Conservation (phyloP, 2,888 invertebrate species). For the Thymelicus lineola region DNA sequence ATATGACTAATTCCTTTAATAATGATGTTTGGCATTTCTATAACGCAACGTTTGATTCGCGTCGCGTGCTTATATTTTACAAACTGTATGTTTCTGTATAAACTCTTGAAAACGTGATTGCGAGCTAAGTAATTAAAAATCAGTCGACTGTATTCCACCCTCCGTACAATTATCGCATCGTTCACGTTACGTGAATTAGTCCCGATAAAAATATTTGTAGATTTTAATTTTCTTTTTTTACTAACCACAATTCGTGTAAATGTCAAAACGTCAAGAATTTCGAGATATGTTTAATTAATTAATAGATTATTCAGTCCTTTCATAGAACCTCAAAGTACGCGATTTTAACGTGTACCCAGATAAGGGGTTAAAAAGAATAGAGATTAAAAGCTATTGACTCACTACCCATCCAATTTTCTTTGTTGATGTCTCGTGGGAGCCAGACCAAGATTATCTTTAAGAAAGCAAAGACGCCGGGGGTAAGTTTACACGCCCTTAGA, state of each 20-base stretch:
- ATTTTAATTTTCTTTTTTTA: not conserved
- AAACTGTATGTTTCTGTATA: constrained; percentile 21
- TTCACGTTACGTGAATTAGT: not conserved
- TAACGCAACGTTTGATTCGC: constrained; percentile 48
- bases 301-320: constrained; percentile 42
- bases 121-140: constrained; percentile 30
- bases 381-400: constrained; percentile 83
- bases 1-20: constrained; percentile 39
- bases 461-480: constrained; percentile 71
- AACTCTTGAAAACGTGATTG: constrained; percentile 28
- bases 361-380: constrained; percentile 79
- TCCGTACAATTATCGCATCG: constrained; percentile 11
- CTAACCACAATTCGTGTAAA: constrained; percentile 4
- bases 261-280: not conserved
- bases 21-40: constrained; percentile 53
- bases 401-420: constrained; percentile 85
- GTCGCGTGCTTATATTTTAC: constrained; percentile 47
- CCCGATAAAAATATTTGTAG: not conserved
- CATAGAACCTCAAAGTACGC: constrained; percentile 61
- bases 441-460: constrained; percentile 80
- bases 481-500: constrained; percentile 65
- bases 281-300: constrained; percentile 2
- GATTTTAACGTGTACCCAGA: constrained; percentile 74
- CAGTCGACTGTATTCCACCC: constrained; percentile 1
- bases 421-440: constrained; percentile 79